Base-by-base conservation (phyloP, 1,140 invertebrate genomes). In the Chironomus striatipennis region DNA sequence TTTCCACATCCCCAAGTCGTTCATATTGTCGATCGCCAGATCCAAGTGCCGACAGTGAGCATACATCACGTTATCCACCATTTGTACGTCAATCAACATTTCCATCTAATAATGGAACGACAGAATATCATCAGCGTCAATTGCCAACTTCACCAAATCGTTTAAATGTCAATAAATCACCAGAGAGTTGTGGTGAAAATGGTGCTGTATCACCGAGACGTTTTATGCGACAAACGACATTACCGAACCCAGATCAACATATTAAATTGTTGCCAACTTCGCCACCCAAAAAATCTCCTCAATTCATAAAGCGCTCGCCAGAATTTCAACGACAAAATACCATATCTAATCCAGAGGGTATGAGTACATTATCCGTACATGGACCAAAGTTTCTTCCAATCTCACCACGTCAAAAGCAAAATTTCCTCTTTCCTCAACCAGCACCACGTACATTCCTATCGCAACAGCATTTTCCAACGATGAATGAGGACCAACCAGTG, bases 201-300 rank as follows among this genome's bases (percentile, higher is more conserved):
- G 24, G 34, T 0, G 42, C 67, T 7, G 6, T 73, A 12, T 64
- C 20, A 34, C 43, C 42, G 1, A 64, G 64, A 42, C 34, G 34
- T 57, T 80, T 82, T 77, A 77, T 79, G 74, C 79, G 81, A 0
- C 81, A 82, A 77, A 79, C 80, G 7, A 82, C 81, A 2, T 72
- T 82, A 42, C 81, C 81, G 7, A 82, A 82, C 79, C 81, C 81
- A 1, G 81, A 82, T 70, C 81, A 82, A 74, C 80, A 81, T 77
- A 77, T 82, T 7, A 82, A 82, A 76, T 74, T 82, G 64, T 15
- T 82, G 73, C 81, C 81, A 9, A 82, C 81, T 7, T 82, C 81
- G 65, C 81, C 81, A 57, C 81, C 81, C 4, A 82, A 82, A 75
- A 79, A 81, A 2, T 82, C 81, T 0, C 81, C 81, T 7, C 80